Conservation (phyloP, 2,888 invertebrate species). For the Melinopterus prodromus region DNA sequence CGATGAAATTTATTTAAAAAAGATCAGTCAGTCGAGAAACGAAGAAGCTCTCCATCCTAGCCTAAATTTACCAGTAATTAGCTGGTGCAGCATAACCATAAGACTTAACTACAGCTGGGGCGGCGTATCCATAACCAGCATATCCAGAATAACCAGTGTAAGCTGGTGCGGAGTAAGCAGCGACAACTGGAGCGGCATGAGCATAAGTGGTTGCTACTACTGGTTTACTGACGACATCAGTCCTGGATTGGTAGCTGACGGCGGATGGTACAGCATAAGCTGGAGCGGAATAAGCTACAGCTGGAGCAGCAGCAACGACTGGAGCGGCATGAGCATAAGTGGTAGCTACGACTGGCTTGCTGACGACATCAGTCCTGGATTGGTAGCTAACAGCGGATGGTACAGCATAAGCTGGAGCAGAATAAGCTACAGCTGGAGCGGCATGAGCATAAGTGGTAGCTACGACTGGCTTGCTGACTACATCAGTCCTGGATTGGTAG, state of each 20-base stretch:
- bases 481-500: constrained; percentile 43
- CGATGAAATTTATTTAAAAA: constrained; percentile 9
- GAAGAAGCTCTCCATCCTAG: not conserved
- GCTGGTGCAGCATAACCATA: constrained; percentile 25
- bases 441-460: constrained; percentile 42
- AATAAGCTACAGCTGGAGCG: constrained; percentile 44
- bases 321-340: constrained; percentile 48
- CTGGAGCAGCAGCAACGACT: constrained; percentile 48
- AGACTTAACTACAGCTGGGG: constrained; percentile 14
- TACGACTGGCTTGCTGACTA: constrained; percentile 43
- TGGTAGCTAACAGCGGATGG: constrained; percentile 55
- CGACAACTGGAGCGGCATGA: constrained; percentile 52
- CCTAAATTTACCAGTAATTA: constrained; percentile 13
- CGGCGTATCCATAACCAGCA: constrained; percentile 56
- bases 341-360: constrained; percentile 41
- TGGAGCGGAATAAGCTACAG: constrained; percentile 39
- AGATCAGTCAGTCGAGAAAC: constrained; percentile 5
- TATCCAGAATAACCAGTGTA: constrained; percentile 41
- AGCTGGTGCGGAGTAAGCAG: constrained; percentile 54
- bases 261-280: constrained; percentile 59
- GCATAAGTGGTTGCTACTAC: constrained; percentile 39
- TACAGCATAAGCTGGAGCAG: constrained; percentile 55
- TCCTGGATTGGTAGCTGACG: constrained; percentile 49
- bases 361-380: constrained; percentile 44
- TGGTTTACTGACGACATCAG: constrained; percentile 44